phyloP scores from a whole-genome alignment of 1,140 invertebrate genomes.

The Sycophaga agraensis region DNA sequence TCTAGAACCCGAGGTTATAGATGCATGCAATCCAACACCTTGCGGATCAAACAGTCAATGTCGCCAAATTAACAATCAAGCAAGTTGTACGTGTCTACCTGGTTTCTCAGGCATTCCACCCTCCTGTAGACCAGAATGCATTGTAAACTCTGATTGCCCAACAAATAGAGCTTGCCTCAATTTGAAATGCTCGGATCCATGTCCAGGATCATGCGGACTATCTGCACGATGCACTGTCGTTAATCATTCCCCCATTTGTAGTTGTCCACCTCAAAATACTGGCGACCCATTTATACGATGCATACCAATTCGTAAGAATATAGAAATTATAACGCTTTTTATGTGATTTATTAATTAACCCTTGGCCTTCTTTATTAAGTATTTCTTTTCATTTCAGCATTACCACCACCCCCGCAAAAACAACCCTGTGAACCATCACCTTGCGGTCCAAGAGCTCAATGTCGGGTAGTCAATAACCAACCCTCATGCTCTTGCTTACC shows the following conservation, averaged over 20 bases:
- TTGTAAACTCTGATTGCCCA: constrained; percentile 60
- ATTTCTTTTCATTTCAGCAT: constrained; percentile 36
- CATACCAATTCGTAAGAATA: constrained; percentile 60
- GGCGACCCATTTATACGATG: constrained; percentile 62
- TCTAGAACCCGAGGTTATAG: constrained; percentile 30
- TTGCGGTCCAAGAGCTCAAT: constrained; percentile 68
- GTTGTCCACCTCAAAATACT: constrained; percentile 52
- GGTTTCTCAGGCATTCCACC: constrained; percentile 59
- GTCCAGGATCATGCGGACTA: constrained; percentile 62
- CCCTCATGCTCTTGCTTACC: constrained; percentile 68
- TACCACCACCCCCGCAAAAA: constrained; percentile 45
- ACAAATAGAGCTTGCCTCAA: constrained; percentile 57
- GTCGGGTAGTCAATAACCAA: constrained; percentile 62
- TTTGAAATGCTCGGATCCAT: constrained; percentile 62
- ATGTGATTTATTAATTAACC: constrained; percentile 12
- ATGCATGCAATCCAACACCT: constrained; percentile 62
- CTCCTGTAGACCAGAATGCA: constrained; percentile 56
- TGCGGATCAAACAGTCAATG: constrained; percentile 57
- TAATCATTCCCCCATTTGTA: constrained; percentile 45
- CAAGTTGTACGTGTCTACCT: constrained; percentile 57
- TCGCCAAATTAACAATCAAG: constrained; percentile 31
- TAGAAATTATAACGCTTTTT: not conserved
- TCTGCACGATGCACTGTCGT: constrained; percentile 60
- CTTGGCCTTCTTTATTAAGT: not conserved
- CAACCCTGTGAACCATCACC: constrained; percentile 69